A percentile compares a stretch with the other conserved stretches of the same genome.
Conservation (phyloP, 1,140 invertebrate species). For the Colletes latitarsis region DNA sequence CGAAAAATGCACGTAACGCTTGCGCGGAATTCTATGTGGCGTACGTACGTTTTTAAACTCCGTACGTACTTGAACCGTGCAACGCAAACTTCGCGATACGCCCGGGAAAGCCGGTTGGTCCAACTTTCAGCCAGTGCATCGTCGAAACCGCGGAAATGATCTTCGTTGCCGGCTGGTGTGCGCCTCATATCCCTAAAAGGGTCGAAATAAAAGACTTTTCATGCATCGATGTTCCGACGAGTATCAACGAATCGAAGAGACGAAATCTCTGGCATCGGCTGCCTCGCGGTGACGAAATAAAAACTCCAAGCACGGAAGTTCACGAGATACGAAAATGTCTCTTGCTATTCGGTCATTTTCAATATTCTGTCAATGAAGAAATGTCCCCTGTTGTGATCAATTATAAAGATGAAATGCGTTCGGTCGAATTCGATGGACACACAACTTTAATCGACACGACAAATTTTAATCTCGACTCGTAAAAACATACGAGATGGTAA, state of each 20-base stretch:
- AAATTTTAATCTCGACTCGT: conserved; percentile 26
- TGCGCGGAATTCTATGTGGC: not conserved
- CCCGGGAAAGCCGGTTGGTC: not conserved
- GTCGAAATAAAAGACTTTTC: not conserved
- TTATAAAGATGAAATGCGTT: conserved; percentile 11
- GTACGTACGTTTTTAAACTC: not conserved
- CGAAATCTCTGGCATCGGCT: not conserved
- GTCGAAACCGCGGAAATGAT: conserved; percentile 1
- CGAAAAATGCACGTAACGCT: conserved; percentile 4
- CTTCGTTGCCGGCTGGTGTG: not conserved
- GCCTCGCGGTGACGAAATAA: not conserved
- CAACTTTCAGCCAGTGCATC: not conserved
- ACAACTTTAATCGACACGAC: not conserved
- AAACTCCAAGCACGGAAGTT: not conserved
- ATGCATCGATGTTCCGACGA: not conserved
- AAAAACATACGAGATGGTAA: not conserved
- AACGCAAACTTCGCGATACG: not conserved
- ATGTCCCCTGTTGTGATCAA: not conserved
- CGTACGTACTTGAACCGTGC: not conserved
- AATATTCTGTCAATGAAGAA: not conserved
- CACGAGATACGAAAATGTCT: not conserved
- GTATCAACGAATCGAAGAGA: not conserved
- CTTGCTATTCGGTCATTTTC: conserved; percentile 6
- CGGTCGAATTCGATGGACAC: not conserved
- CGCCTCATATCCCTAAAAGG: conserved; percentile 7